Conservation (phyloP, 2,113 vertebrate genomes). For the Catharus minimus region DNA sequence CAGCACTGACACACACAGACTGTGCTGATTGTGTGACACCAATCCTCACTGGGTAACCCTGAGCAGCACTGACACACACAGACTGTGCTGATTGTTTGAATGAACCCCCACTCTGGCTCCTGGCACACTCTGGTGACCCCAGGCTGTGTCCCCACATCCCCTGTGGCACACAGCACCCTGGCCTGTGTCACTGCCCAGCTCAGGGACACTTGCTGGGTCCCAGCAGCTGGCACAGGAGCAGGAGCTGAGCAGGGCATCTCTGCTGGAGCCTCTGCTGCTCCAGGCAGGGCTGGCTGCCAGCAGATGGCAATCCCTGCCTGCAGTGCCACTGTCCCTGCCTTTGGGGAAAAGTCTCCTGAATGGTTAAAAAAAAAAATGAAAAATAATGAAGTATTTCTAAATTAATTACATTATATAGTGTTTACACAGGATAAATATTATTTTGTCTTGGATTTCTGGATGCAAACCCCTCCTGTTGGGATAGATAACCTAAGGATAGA, state of each 20-base stretch:
- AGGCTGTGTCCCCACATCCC: too few relatives aligned
- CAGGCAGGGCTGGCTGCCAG: background rate
- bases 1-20: fast-evolving
- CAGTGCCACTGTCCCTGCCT: fast-evolving
- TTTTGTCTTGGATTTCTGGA: background rate
- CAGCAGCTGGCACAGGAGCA: too few relatives aligned
- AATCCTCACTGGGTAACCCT: too few relatives aligned
- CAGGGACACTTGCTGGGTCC: fast-evolving
- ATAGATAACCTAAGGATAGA: background rate
- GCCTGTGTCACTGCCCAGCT: too few relatives aligned
- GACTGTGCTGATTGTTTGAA: too few relatives aligned
- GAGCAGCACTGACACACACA: too few relatives aligned
- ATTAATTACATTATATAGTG: background rate
- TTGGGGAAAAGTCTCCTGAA: background rate
- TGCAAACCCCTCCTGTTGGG: background rate
- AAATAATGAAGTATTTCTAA: background rate
- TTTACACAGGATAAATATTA: background rate
- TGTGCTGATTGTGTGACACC: background rate
- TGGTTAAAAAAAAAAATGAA: fast-evolving
- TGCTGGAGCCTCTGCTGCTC: background rate
- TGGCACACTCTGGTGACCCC: background rate
- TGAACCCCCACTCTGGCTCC: too few relatives aligned
- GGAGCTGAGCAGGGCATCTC: fast-evolving
- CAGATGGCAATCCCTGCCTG: slow-evolving; percentile 34
- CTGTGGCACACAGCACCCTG: too few relatives aligned